Base-by-base conservation (phyloP, 1,140 invertebrate species). In the Agrypnia vestita region DNA sequence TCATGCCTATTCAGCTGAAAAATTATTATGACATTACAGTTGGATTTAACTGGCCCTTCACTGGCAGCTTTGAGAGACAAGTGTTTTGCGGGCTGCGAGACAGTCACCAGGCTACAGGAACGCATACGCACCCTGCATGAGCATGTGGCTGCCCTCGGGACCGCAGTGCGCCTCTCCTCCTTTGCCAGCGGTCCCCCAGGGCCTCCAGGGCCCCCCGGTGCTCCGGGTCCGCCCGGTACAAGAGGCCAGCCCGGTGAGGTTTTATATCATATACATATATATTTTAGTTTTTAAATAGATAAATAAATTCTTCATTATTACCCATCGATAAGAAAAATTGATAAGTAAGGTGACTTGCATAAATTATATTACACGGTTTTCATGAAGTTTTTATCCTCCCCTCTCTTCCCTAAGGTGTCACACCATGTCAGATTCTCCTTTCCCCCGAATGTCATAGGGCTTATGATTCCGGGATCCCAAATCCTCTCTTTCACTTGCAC, bases 51-150 rank as follows among this genome's bases (percentile, higher is more conserved):
- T 13, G 84, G 83, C 72, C 25, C 62, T 67, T 78, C 69, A 88
- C 89, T 89, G 87, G 84, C 86, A 87, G 86, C 84, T 82, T 85
- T 53, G 86, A 88, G 84, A 76, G 86, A 82, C 87, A 90, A 88
- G 21, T 93, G 92, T 83, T 91, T 89, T 83, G 91, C 92, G 4
- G 90, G 89, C 7, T 93, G 93, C 83, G 91, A 92, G 72, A 90
- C 90, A 0, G 89, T 93, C 0, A 85, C 87, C 11, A 87, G 89
- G 84, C 84, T 93, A 19, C 89, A 92, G 35, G 87, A 90, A n/a
- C 91, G 91, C 81, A 85, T 93, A 17, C 89, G 89, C 78, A 86
- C 85, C 19, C 86, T 94, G 15, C 90, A 88, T 76, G 92, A 93
- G 80, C 88, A 93, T 87, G 85, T 93, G 12, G 87, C 88, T 43